A percentile compares a stretch with the other conserved stretches of the same genome.
Conservation (phyloP, 2,797 vertebrate species). For the Spizella passerina region DNA sequence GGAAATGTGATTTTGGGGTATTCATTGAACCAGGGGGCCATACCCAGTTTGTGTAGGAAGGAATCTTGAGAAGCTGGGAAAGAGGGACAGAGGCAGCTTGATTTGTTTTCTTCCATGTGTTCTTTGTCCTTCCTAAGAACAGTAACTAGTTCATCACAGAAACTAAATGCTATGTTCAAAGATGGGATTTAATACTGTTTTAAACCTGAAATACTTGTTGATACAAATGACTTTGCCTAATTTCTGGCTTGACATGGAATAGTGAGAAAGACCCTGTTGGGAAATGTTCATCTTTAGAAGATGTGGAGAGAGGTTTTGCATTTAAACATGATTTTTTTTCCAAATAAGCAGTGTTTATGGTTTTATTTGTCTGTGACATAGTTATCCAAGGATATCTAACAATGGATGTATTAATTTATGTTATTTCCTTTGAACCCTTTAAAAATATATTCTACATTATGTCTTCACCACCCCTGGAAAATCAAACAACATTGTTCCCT, state of each 20-base stretch:
- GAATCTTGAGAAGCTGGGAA: background rate
- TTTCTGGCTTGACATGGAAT: background rate
- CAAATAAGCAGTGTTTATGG: background rate
- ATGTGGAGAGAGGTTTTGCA: background rate
- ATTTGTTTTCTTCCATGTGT: background rate
- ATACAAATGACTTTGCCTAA: background rate
- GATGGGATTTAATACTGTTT: background rate
- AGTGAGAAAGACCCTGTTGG: background rate
- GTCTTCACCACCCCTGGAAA: conserved; percentile 10
- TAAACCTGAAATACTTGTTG: background rate
- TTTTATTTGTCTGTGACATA: background rate
- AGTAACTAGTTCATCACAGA: background rate
- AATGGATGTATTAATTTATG: background rate
- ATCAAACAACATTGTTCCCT: background rate
- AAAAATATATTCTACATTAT: conserved; percentile 9
- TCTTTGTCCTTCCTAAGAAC: background rate
- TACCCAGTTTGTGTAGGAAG: background rate
- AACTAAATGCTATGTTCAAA: background rate
- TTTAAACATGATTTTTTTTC: background rate
- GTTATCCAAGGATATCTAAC: conserved; percentile 13
- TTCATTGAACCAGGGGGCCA: background rate
- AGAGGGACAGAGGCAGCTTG: background rate
- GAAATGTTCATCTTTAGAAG: background rate
- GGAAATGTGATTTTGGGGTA: background rate
- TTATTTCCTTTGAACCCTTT: background rate